These are phyloP conservation scores for Drosophila villosipedis DNA, from an alignment of 2,888 invertebrate genomes.

Conservation along the genomic window DNA sequence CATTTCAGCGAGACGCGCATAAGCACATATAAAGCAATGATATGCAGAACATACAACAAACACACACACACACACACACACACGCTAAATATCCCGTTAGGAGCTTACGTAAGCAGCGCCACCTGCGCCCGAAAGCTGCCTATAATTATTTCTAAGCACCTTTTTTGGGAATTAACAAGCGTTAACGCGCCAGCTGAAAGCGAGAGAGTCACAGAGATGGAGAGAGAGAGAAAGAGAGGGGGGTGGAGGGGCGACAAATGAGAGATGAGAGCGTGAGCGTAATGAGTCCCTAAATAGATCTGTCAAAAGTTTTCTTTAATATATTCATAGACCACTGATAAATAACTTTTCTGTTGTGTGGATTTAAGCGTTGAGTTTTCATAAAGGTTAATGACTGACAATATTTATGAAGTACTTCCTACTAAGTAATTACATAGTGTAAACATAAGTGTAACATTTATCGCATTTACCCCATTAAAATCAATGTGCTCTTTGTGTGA, in stretches of 20 bases:
- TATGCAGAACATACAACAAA: conserved; percentile 60
- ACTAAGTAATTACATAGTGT: not conserved
- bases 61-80: conserved; percentile 30
- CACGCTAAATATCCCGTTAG: conserved; percentile 73
- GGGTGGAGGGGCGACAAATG: not conserved
- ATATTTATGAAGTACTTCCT: not conserved
- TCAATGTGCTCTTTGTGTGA: not conserved
- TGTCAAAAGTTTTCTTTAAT: conserved; percentile 24
- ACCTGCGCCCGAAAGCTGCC: conserved; percentile 51
- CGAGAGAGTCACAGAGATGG: not conserved
- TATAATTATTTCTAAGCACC: conserved; percentile 67
- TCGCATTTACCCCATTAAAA: not conserved
- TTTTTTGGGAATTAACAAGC: conserved; percentile 57
- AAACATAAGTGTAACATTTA: not conserved
- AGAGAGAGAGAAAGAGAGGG: not conserved
- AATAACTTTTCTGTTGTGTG: conserved; percentile 37
- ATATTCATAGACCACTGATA: not conserved
- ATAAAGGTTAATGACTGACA: not conserved
- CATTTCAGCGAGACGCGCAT: conserved; percentile 72
- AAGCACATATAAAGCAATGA: conserved; percentile 73
- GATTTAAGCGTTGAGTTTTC: not conserved
- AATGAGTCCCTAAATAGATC: conserved; percentile 53
- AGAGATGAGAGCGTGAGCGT: conserved; percentile 22
- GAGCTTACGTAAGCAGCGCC: conserved; percentile 75
- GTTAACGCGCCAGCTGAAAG: conserved; percentile 7